Base-by-base conservation (phyloP, 2,113 vertebrate genomes). In the Ardeotis arabs region DNA sequence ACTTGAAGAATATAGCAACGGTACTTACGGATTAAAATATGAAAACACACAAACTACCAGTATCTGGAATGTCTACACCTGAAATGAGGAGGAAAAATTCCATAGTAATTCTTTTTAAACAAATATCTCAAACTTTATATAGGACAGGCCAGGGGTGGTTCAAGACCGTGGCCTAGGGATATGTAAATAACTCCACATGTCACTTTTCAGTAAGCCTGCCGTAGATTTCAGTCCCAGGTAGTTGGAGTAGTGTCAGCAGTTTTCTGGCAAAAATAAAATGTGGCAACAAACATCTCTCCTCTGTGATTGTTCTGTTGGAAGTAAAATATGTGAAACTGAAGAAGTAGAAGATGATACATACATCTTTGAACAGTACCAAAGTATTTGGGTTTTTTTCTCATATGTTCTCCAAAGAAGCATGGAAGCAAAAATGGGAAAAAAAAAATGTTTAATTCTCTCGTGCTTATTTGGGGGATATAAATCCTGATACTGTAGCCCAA, bases 251-350 rank as follows among this genome's bases (percentile, higher is more conserved):
- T 85, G n/a, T 77, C 16, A 27, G 62, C 86, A 94, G 72, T 41
- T 95, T 95, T 90, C 37, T 96, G 89, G 97, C 47, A 94, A 90
- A 96, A 97, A 95, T 90, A 86, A 94, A 97, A 95, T 37, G 78
- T 69, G 74, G 33, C 75, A 94, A 84, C 60, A 28, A 85, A 92
- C 75, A 91, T 66, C 60, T 70, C 69, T 94, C 45, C 73, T 74
- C 67, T 81, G 13, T 70, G 49, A 84, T 58, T 92, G 5, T 24
- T 92, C 80, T 96, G 37, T 69, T 88, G 86, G 63, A 93, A 73
- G 45, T 83, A 66, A 73, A 77, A 44, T 45, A 60, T 67, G 49
- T 93, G 53, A 89, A 35, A 64, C 4, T 28, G 17, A n/a, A 56
- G 56, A 82, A 13, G 23, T 45, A 91, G 75, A 70, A 93, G 73